phyloP scores from a whole-genome alignment of 2,888 invertebrate species.

The Ramazzottius varieornatus region DNA sequence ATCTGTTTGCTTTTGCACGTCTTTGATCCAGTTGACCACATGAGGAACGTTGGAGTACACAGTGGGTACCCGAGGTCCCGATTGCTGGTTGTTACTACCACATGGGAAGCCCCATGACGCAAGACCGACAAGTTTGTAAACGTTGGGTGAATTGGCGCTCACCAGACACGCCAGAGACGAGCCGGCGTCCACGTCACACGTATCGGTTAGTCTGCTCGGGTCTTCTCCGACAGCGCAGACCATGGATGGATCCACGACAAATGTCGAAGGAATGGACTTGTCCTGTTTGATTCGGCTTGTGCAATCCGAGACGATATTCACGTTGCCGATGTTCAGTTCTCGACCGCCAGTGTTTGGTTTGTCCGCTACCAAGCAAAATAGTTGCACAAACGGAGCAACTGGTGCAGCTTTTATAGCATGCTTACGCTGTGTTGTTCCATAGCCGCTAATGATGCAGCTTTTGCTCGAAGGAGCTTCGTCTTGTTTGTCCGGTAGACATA shows the following conservation, averaged over 20 bases:
- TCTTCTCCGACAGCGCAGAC: neutral
- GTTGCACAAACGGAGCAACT: too few species aligned
- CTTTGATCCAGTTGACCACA: too few species aligned
- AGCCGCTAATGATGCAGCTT: neutral
- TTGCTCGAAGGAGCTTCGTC: neutral
- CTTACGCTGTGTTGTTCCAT: neutral
- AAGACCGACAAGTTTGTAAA: neutral
- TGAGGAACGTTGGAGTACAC: too few species aligned
- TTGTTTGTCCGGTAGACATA: neutral
- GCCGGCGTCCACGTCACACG: neutral
- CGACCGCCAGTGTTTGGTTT: neutral
- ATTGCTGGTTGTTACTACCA: too few species aligned
- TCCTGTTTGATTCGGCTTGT: neutral
- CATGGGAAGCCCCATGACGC: neutral
- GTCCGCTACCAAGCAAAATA: too few species aligned
- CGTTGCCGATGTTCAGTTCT: neutral
- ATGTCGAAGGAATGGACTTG: neutral
- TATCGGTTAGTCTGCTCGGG: neutral
- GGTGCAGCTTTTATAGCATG: too few species aligned
- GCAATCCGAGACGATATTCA: neutral
- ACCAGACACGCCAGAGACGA: neutral
- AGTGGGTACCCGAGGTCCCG: too few species aligned
- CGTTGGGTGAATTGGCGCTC: neutral
- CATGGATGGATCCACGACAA: neutral
- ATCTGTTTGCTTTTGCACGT: too few species aligned